A percentile compares a stretch with the other conserved stretches of the same genome.
Conservation (phyloP, 2,113 vertebrate genomes). For the Aythya baeri region DNA sequence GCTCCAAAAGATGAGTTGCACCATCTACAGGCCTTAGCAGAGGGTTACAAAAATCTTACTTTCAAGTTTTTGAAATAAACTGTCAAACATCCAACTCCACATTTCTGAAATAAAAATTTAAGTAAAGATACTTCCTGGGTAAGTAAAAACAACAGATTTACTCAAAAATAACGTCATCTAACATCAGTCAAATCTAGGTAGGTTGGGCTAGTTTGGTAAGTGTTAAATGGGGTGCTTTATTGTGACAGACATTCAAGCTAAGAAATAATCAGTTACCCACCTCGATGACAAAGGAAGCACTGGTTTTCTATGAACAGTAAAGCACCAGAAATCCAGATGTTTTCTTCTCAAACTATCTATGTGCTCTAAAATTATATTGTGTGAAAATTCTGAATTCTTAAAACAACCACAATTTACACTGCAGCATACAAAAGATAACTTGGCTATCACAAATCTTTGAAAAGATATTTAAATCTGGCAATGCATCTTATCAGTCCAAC, state of each 20-base stretch:
- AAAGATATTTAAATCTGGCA: neutral
- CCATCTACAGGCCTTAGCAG: conserved; percentile 42
- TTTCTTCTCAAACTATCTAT: neutral
- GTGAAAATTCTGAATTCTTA: neutral
- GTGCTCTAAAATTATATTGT: neutral
- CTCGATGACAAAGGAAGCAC: rapidly evolving
- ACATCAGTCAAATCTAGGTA: neutral
- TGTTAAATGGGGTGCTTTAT: neutral
- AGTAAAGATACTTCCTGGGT: neutral
- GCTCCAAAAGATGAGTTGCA: conserved; percentile 38
- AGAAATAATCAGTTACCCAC: neutral
- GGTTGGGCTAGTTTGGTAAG: neutral
- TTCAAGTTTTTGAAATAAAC: neutral
- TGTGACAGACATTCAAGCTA: neutral
- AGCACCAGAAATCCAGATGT: neutral
- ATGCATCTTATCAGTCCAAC: neutral
- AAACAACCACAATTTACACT: neutral
- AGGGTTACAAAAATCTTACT: neutral
- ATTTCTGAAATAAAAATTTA: neutral
- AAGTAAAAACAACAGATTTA: neutral
- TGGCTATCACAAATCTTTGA: rapidly evolving
- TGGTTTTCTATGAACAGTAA: neutral
- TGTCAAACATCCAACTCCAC: neutral
- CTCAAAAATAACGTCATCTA: neutral
- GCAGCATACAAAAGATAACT: neutral